phyloP scores from a whole-genome alignment of 2,113 vertebrate species.

The Microcebus tavaratra region DNA sequence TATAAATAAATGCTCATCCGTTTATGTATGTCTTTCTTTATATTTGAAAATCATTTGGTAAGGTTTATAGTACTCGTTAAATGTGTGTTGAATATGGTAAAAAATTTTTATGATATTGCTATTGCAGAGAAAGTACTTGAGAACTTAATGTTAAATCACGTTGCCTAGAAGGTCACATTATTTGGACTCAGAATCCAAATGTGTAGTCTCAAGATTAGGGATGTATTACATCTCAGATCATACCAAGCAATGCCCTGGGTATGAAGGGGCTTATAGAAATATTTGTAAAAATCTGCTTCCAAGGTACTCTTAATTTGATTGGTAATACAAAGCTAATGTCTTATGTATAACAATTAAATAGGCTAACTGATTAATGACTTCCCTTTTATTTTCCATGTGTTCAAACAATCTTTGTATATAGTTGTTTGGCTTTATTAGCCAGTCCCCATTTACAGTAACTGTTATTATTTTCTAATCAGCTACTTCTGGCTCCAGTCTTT shows the following conservation, averaged over 20 bases:
- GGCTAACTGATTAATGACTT: neutral
- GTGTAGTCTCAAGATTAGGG: neutral
- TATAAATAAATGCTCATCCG: neutral
- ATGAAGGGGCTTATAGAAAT: neutral
- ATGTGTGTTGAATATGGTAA: neutral
- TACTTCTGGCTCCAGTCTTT: neutral
- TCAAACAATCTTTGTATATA: neutral
- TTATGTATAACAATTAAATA: neutral
- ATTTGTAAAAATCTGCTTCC: neutral
- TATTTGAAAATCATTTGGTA: neutral
- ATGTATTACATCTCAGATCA: neutral
- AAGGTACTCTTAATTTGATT: neutral
- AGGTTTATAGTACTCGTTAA: neutral
- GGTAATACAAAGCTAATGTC: neutral
- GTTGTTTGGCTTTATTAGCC: neutral
- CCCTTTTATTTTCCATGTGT: conserved; percentile 26
- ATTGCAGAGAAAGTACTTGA: neutral
- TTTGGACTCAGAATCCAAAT: neutral
- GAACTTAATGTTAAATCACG: neutral
- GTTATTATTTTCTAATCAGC: neutral
- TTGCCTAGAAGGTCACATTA: neutral
- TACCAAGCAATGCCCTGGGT: neutral
- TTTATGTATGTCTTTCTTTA: neutral
- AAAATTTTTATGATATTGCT: neutral
- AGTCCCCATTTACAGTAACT: neutral